Evolutionary conservation across 1,140 invertebrate genomes (phyloP).

Genomic region (Sitobion miscanthi): DNA sequence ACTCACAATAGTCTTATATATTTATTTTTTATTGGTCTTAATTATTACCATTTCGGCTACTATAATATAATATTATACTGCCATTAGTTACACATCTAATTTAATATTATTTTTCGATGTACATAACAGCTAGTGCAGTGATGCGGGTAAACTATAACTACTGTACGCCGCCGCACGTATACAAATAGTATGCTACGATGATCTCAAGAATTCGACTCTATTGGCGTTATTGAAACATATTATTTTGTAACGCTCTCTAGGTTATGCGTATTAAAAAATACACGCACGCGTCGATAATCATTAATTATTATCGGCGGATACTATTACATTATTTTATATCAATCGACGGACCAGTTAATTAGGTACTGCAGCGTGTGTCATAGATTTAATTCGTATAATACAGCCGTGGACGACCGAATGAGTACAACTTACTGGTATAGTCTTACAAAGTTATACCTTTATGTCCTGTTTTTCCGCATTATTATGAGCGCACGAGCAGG

Average conservation of each 20-base stretch:
- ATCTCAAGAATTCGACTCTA: background rate
- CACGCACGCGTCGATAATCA: background rate
- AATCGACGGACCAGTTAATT: background rate
- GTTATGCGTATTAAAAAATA: background rate
- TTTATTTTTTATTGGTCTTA: background rate
- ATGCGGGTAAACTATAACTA: background rate
- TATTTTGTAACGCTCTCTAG: background rate
- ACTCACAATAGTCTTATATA: background rate
- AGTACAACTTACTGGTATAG: background rate
- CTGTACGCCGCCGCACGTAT: background rate
- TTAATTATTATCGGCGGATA: background rate
- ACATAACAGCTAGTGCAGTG: background rate
- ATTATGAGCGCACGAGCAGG: background rate
- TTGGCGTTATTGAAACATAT: background rate
- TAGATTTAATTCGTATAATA: background rate
- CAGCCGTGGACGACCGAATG: background rate
- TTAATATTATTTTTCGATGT: background rate
- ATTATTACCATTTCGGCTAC: background rate
- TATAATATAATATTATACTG: background rate
- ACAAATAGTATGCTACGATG: background rate
- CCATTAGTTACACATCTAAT: background rate
- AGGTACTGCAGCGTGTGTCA: background rate
- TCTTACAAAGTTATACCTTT: too few relatives aligned
- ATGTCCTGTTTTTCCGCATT: background rate
- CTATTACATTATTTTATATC: background rate